These are phyloP conservation scores for Apoda limacodes DNA, from an alignment of 2,888 invertebrate genomes.

Conservation along the genomic window DNA sequence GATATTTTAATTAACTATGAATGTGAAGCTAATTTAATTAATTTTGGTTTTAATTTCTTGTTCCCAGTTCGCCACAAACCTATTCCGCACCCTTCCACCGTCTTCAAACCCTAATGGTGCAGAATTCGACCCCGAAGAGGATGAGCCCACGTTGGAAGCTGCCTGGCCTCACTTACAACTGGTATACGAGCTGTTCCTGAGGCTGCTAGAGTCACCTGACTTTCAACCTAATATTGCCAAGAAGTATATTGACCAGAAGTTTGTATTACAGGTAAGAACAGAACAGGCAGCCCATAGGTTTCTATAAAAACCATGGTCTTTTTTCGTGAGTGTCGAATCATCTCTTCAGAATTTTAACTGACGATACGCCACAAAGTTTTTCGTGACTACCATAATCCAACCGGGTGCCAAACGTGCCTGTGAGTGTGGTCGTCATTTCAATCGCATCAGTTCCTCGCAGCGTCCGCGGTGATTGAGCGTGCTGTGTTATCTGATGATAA, in stretches of 20 bases:
- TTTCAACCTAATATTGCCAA: conserved; percentile 94
- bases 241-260: conserved; percentile 95
- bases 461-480: too few relatives aligned
- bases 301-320: not conserved
- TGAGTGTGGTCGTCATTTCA: too few relatives aligned
- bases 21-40: too few relatives aligned
- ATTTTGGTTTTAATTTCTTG: too few relatives aligned
- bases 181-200: conserved; percentile 78
- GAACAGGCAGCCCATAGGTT: not conserved
- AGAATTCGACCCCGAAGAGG: conserved; percentile 94
- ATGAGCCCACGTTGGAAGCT: conserved; percentile 95
- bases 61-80: conserved; percentile 88
- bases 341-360: too few relatives aligned
- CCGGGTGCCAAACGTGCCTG: too few relatives aligned
- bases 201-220: conserved; percentile 92
- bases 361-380: too few relatives aligned
- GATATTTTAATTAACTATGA: too few relatives aligned
- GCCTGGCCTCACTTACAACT: conserved; percentile 95
- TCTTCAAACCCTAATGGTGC: conserved; percentile 86
- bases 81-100: conserved; percentile 90
- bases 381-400: too few relatives aligned
- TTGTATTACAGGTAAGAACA: conserved; percentile 86
- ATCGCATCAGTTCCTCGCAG: too few relatives aligned
- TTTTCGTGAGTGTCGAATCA: too few relatives aligned
- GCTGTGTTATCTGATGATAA: too few relatives aligned